Conservation (phyloP, 2,888 invertebrate species). For the Monopis laevigella region DNA sequence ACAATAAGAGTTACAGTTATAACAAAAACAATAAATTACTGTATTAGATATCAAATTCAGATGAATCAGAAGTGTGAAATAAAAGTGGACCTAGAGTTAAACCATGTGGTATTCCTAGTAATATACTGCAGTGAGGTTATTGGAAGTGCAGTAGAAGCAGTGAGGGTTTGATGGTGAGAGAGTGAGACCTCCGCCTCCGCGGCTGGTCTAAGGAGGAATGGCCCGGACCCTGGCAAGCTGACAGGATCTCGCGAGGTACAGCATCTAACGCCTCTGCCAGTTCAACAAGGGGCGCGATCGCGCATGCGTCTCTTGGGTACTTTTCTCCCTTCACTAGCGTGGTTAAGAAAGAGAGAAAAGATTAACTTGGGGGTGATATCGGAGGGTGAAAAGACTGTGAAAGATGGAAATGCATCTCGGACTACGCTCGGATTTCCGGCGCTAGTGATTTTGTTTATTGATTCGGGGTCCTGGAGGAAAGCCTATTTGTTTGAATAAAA, state of each 20-base stretch:
- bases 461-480: too few relatives aligned
- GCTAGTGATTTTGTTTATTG: constrained; percentile 65
- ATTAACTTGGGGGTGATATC: constrained; percentile 53
- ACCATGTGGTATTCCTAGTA: too few relatives aligned
- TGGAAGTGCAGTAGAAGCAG: neutral
- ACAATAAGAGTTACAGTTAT: too few relatives aligned
- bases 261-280: constrained; percentile 47
- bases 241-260: constrained; percentile 50
- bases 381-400: constrained; percentile 63
- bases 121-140: too few relatives aligned
- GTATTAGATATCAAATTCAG: too few relatives aligned
- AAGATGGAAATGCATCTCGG: constrained; percentile 66
- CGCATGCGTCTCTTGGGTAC: constrained; percentile 50
- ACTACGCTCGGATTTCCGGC: constrained; percentile 63
- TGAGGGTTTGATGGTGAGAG: constrained; percentile 4
- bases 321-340: constrained; percentile 36
- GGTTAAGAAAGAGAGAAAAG: constrained; percentile 30
- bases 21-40: too few relatives aligned
- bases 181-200: constrained; percentile 57
- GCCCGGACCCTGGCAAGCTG: constrained; percentile 46
- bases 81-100: too few relatives aligned
- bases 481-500: too few relatives aligned
- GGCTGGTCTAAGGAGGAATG: constrained; percentile 63
- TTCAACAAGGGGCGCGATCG: constrained; percentile 53
- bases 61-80: too few relatives aligned